A percentile compares a stretch with the other conserved stretches of the same genome.
phyloP scores from a whole-genome alignment of 1,140 invertebrate species.

The Pectinophora gossypiella region DNA sequence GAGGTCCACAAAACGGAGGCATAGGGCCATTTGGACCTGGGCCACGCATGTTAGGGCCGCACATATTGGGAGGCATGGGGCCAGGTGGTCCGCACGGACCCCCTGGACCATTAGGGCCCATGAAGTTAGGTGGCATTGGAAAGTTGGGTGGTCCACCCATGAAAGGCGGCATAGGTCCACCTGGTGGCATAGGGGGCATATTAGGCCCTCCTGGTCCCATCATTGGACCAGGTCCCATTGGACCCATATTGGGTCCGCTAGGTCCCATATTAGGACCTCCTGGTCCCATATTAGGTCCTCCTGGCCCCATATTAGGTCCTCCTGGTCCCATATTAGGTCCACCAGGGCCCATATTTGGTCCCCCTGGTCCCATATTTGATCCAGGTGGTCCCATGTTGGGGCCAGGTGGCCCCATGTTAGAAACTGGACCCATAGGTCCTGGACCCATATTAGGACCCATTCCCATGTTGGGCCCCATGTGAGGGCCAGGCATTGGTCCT shows the following conservation, averaged over 20 bases:
- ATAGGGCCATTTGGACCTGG: slow-evolving; percentile 58
- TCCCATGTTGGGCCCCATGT: slow-evolving; percentile 22
- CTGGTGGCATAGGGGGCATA: slow-evolving; percentile 36
- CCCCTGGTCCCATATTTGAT: slow-evolving; percentile 18
- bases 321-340: slow-evolving; percentile 26
- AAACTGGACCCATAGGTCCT: slow-evolving; percentile 9
- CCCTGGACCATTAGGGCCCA: slow-evolving; percentile 44
- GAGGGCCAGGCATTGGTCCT: slow-evolving; percentile 16
- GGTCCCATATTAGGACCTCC: slow-evolving; percentile 18
- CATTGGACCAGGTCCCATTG: slow-evolving; percentile 14
- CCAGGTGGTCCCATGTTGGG: slow-evolving; percentile 19
- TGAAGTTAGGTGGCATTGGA: slow-evolving; percentile 56
- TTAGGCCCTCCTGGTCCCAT: slow-evolving; percentile 14
- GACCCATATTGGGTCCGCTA: slow-evolving; percentile 24
- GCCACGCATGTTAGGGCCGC: slow-evolving; percentile 48
- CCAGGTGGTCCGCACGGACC: slow-evolving; percentile 37
- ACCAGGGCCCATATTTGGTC: slow-evolving; percentile 21
- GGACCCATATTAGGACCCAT: slow-evolving; percentile 23
- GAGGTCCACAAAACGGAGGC: slow-evolving; percentile 56
- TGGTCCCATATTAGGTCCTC: slow-evolving; percentile 19
- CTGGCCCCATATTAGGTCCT: slow-evolving; percentile 16
- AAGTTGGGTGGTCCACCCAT: slow-evolving; percentile 53
- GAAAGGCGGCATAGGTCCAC: slow-evolving; percentile 33
- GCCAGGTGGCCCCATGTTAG: slow-evolving; percentile 15
- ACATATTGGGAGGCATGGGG: slow-evolving; percentile 53